phyloP scores from a whole-genome alignment of 2,797 vertebrate genomes.

The Eidolon dupreanum region DNA sequence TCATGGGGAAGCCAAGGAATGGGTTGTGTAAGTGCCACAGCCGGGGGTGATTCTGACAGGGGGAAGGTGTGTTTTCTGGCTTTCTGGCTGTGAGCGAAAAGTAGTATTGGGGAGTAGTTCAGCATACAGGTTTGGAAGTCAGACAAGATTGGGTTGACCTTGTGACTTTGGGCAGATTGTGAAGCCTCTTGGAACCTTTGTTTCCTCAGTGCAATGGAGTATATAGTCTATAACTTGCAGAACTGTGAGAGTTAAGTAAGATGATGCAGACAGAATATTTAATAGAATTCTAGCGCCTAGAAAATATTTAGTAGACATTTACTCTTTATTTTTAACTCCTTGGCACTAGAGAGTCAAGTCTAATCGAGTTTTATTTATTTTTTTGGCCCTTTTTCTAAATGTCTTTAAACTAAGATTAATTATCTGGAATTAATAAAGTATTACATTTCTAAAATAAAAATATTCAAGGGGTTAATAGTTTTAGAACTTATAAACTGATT shows the following conservation, averaged over 20 bases:
- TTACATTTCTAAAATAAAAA: conserved; percentile 43
- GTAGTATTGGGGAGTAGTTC: not conserved
- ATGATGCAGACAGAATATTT: not conserved
- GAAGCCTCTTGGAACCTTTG: not conserved
- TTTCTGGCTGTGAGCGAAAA: not conserved
- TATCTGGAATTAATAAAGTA: not conserved
- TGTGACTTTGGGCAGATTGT: not conserved
- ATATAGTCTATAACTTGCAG: not conserved
- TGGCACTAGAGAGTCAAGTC: not conserved
- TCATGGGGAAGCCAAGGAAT: not conserved
- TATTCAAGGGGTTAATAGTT: not conserved
- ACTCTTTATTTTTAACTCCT: conserved; percentile 3
- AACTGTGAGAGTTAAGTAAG: not conserved
- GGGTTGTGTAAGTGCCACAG: not conserved
- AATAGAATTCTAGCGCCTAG: not conserved
- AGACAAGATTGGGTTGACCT: not conserved
- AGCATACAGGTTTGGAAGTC: not conserved
- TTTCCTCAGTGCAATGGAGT: not conserved
- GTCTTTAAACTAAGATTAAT: not conserved
- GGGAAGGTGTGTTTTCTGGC: not conserved
- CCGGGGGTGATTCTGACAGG: not conserved
- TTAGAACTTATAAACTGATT: not conserved
- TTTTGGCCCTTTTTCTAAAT: not conserved
- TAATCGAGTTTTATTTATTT: not conserved
- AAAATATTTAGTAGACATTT: not conserved